Evolutionary conservation across 92 coral and sea anemone species (phyloP), one percentile per base, ranked within the genome.

Genomic region (Porites evermanni): DNA sequence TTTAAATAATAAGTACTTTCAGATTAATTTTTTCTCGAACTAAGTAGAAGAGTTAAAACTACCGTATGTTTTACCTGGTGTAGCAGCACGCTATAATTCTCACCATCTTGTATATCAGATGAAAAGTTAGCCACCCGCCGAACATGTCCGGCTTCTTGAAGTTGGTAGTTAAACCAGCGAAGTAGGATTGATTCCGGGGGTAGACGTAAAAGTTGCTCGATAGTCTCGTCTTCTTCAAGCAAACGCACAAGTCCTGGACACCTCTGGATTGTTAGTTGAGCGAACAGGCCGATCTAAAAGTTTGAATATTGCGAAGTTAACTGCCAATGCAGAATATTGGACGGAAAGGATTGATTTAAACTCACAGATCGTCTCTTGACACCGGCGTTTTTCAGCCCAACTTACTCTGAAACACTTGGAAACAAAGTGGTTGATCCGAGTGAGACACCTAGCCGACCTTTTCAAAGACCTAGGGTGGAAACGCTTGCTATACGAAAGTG

Each of bases 151-250:
- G 98, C 95, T 63, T 90, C 90, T 61, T 95, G 89, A 8, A 96
- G 91, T 21, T 96, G 99, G 56, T 86, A 96, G 89, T 96, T 96
- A 70, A 96, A 92, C 99, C 99, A 96, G 64, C 99, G 91, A 10
- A 96, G 82, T 26, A 96, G 72, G 90, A 96, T 89, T 8, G 92
- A 92, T 66, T 96, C 99, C 1, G 99, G 99, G 0, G 98, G 95
- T 14, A 96, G 91, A 29, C 98, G 92, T 26, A 89, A 81, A 52
- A 93, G 85, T 32, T 93, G 87, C 56, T 93, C 96, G 18, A 95
- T 86, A 17, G 89, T 91, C 71, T 96, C 98, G 80, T 91, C 89
- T 4, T 92, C 96, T 74, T 96, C 87, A 77, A 96, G 72, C 78
- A 96, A 80, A 23, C 94, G 95, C 64, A 94, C 88, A 32, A 96